phyloP scores from a whole-genome alignment of 2,888 invertebrate genomes.

The Drosophila subsilvestris region DNA sequence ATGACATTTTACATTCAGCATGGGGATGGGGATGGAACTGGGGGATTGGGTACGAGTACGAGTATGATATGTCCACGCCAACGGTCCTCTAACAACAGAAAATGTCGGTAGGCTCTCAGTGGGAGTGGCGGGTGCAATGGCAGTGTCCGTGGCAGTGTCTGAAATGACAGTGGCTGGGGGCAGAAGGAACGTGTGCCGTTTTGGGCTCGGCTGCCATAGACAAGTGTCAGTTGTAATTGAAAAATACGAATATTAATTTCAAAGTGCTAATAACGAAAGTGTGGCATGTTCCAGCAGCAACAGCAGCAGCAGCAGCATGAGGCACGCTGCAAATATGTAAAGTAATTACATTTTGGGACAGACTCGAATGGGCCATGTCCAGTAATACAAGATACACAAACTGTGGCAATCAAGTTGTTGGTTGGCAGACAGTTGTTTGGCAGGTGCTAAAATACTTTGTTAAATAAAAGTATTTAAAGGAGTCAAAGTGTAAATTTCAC shows the following conservation, averaged over 20 bases:
- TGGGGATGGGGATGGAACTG: conserved; percentile 19
- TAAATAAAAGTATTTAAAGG: too few relatives aligned
- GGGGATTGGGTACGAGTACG: conserved; percentile 24
- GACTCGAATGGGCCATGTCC: too few relatives aligned
- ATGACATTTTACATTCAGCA: conserved; percentile 81
- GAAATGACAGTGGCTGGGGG: too few relatives aligned
- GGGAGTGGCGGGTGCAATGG: conserved; percentile 13
- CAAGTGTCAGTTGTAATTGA: conserved; percentile 81
- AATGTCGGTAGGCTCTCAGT: conserved; percentile 65
- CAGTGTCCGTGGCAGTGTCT: neutral
- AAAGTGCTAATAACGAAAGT: conserved; percentile 57
- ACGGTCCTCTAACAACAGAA: conserved; percentile 58
- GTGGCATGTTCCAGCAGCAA: conserved; percentile 49
- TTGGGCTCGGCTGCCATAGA: conserved; percentile 72
- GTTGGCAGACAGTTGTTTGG: too few relatives aligned
- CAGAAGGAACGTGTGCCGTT: conserved; percentile 7
- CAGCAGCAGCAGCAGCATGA: conserved; percentile 49
- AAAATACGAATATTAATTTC: conserved; percentile 80
- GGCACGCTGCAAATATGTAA: conserved; percentile 66
- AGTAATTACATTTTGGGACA: conserved; percentile 67
- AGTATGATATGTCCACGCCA: conserved; percentile 39
- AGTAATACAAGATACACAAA: too few relatives aligned
- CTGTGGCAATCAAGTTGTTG: too few relatives aligned
- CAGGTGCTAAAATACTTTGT: too few relatives aligned
- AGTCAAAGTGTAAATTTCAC: neutral